Evolutionary conservation across 2,797 vertebrate species (phyloP).

Genomic region (Acanthurus leucopareius): DNA sequence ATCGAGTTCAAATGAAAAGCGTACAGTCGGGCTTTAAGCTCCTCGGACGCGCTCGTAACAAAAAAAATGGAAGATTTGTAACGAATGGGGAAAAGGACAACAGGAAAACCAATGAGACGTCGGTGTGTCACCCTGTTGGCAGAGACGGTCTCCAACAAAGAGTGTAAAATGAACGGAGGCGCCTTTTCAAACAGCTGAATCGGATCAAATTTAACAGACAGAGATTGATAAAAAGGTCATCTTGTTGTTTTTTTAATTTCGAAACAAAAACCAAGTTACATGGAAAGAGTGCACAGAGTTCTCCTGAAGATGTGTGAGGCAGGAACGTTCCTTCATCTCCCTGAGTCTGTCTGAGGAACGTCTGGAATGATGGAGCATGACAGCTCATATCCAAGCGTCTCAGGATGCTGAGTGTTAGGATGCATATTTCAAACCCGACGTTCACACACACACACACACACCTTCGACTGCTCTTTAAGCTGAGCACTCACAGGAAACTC

Average conservation of each 20-base stretch:
- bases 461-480: slow-evolving; percentile 34
- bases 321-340: slow-evolving; percentile 48
- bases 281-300: slow-evolving; percentile 14
- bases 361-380: slow-evolving; percentile 64
- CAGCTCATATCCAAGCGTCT: slow-evolving; percentile 66
- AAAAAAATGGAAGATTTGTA: slow-evolving; percentile 1
- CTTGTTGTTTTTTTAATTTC: slow-evolving; percentile 24
- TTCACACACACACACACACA: slow-evolving; percentile 36
- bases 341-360: slow-evolving; percentile 54
- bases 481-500: slow-evolving; percentile 42
- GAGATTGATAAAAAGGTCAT: slow-evolving; percentile 36
- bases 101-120: background rate
- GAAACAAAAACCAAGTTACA: slow-evolving; percentile 19
- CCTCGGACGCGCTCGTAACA: background rate
- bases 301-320: slow-evolving; percentile 60
- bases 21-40: slow-evolving; percentile 16
- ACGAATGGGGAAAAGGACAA: background rate
- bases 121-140: slow-evolving; percentile 2
- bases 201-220: slow-evolving; percentile 5
- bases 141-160: background rate
- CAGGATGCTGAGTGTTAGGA: slow-evolving; percentile 42
- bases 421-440: slow-evolving; percentile 66
- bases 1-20: slow-evolving; percentile 39
- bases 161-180: background rate
- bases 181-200: slow-evolving; percentile 4